Percentiles rank a stretch among this genome's conserved stretches.
Conservation (phyloP, 1,140 invertebrate genomes). For the Lepidurus couesii region DNA sequence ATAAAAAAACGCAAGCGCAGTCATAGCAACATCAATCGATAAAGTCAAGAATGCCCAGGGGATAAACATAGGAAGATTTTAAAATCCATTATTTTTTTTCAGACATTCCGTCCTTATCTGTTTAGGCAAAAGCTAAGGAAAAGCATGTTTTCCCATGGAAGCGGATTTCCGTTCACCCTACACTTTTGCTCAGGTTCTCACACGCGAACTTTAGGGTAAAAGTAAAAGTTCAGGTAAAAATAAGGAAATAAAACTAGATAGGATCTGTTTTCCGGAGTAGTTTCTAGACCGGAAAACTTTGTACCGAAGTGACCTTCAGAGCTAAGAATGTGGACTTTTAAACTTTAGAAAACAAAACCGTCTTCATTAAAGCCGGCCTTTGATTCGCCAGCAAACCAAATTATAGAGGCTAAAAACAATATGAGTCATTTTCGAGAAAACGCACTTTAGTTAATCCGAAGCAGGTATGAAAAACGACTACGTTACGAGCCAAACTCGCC, state of each 20-base stretch:
- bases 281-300: not conserved
- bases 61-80: no score
- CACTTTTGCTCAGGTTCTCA: not conserved
- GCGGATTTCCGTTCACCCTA: not conserved
- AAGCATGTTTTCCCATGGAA: not conserved
- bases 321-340: constrained; percentile 2
- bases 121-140: not conserved
- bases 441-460: not conserved
- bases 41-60: no score
- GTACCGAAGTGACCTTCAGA: not conserved
- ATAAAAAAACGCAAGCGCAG: no score
- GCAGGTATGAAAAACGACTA: not conserved
- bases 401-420: not conserved
- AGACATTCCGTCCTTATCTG: no score
- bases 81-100: no score
- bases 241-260: not conserved
- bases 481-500: not conserved
- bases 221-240: not conserved
- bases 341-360: not conserved
- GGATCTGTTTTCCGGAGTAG: no score
- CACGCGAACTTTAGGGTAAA: not conserved
- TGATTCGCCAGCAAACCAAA: not conserved
- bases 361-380: not conserved
- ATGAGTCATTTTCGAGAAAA: not conserved
- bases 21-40: no score